A percentile compares a stretch with the other conserved stretches of the same genome.
Evolutionary conservation across 2,888 invertebrate genomes (phyloP).

Genomic region (Callimorpha dominula): DNA sequence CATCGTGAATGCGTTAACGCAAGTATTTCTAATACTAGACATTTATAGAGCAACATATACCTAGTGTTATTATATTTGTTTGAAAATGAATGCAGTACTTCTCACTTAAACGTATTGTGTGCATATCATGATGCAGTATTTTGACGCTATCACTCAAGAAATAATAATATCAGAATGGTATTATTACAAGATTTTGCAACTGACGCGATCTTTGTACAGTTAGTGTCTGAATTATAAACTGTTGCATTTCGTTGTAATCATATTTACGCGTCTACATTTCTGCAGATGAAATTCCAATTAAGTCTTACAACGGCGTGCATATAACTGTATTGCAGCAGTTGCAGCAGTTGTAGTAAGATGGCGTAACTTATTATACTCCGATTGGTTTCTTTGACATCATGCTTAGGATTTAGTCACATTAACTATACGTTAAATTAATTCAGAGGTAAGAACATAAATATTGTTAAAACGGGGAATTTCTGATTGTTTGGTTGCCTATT

Average conservation of each 20-base stretch:
- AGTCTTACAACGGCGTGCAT: neutral
- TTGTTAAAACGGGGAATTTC: neutral
- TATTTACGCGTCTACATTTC: neutral
- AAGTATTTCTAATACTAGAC: too few relatives aligned
- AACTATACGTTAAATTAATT: neutral
- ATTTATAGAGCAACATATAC: too few relatives aligned
- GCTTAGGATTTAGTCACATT: neutral
- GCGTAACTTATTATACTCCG: neutral
- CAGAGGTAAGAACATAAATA: too few relatives aligned
- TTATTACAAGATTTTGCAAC: neutral
- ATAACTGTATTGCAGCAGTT: constrained; percentile 1
- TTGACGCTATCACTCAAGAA: neutral
- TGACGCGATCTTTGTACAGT: neutral
- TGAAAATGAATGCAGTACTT: neutral
- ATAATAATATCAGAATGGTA: neutral
- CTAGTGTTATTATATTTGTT: neutral
- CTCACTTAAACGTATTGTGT: neutral
- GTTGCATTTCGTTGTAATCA: neutral
- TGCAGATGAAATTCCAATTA: constrained; percentile 4
- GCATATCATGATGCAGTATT: neutral
- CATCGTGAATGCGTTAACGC: too few relatives aligned
- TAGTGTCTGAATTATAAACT: neutral
- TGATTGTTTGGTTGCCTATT: neutral
- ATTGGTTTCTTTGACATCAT: neutral
- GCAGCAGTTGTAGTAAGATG: neutral